phyloP scores from a whole-genome alignment of 2,888 invertebrate genomes.

The Platycnemis pennipes region DNA sequence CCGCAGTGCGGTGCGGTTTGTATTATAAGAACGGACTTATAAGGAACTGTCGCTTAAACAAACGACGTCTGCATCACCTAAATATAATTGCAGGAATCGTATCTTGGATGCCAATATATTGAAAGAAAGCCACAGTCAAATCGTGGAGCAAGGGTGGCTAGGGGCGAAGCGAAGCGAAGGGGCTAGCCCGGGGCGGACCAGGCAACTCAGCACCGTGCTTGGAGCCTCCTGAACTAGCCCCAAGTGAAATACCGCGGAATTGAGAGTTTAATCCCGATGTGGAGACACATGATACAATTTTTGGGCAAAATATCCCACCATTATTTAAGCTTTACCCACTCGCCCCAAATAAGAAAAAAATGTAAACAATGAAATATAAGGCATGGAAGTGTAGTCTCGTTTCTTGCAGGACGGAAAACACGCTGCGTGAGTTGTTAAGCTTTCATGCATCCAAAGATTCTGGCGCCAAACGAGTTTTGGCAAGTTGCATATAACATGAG shows the following conservation, averaged over 20 bases:
- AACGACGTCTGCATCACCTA: neutral
- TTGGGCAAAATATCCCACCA: neutral
- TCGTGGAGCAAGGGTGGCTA: no score
- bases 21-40: neutral
- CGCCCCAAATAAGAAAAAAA: neutral
- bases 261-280: no score
- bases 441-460: no score
- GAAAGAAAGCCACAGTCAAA: no score
- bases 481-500: no score
- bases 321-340: neutral
- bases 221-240: no score
- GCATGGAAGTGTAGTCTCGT: neutral
- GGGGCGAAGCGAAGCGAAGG: neutral
- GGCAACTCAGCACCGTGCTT: no score
- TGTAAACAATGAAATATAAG: neutral
- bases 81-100: neutral
- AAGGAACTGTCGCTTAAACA: neutral
- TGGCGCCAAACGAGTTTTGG: no score
- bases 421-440: no score
- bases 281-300: no score
- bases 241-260: no score
- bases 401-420: neutral
- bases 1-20: neutral
- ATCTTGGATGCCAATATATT: neutral
- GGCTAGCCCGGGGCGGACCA: neutral